phyloP scores from a whole-genome alignment of 2,888 invertebrate genomes.

The Mythimna impura region DNA sequence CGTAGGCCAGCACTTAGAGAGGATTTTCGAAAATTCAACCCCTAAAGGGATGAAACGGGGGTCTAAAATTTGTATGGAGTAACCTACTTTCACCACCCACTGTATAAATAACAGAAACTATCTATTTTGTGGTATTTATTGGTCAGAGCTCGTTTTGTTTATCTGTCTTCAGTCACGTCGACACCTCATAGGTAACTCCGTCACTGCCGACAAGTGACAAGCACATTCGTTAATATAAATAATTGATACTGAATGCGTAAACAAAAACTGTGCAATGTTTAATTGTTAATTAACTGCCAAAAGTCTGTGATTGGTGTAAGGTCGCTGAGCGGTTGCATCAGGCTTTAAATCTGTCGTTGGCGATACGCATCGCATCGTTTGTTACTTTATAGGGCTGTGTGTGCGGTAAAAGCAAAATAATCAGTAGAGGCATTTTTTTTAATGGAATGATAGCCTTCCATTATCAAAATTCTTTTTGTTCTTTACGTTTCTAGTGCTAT shows the following conservation, averaged over 20 bases:
- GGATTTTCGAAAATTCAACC: too few relatives aligned
- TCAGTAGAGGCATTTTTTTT: neutral
- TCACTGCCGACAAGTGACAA: neutral
- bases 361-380: conserved; percentile 58
- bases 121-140: too few relatives aligned
- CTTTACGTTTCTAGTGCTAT: too few relatives aligned
- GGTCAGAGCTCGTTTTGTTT: neutral
- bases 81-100: too few relatives aligned
- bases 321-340: conserved; percentile 61
- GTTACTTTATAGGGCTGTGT: conserved; percentile 53
- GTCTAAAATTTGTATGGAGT: too few relatives aligned
- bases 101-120: too few relatives aligned
- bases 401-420: neutral
- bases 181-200: neutral
- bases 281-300: conserved; percentile 44
- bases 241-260: conserved; percentile 1
- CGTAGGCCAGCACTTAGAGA: too few relatives aligned
- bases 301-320: conserved; percentile 43
- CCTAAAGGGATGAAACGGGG: too few relatives aligned
- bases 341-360: conserved; percentile 63
- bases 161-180: conserved; percentile 3
- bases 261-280: conserved; percentile 22
- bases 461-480: too few relatives aligned
- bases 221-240: conserved; percentile 19
- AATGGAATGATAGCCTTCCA: too few relatives aligned